Base-by-base conservation (phyloP, 2,113 vertebrate species). In the Phaethornis superciliosus region DNA sequence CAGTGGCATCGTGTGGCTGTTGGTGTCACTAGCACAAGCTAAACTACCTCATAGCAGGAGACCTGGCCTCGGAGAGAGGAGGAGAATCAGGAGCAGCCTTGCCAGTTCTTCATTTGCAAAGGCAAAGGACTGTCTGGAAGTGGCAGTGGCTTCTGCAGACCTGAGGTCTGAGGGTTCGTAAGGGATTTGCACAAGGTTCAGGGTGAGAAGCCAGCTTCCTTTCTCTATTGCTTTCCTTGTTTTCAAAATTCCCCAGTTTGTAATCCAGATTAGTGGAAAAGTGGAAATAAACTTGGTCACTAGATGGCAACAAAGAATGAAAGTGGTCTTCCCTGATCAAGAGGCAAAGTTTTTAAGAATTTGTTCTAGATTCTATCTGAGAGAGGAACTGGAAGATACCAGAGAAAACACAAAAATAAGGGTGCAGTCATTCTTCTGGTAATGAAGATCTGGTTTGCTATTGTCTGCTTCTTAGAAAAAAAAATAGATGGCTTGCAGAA, bases 231-330 rank as follows among this genome's bases (percentile, higher is more conserved):
- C 40, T 22, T 23, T 14, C 3, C 1, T 6, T 3, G 16, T 15
- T 37, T 58, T 56, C 46, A 9, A 2, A 21, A 20, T 23, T n/a
- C 19, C 30, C 30, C 54, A 3, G 14, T 63, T 9, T 37, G 27
- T 4, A 17, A 26, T 5, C 27, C 40, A 8, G 24, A 17, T 27
- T 17, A n/a, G 56, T 26, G 26, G 30, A 37, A 10, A 8, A 10
- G 26, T 21, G 30, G 54, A 47, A 54, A 19, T 2, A 16, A 18
- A 32, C 68, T 10, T 18, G 28, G 81, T 62, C 96, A 26, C 80
- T 72, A 94, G 96, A 69, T 93, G 95, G 96, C 94, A 69, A 54
- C 44, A 56, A n/a, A 72, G 88, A 33, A 59, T 18, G 47, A 4
- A 3, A 1, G 37, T 21, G 67, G 19, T 6, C 26, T 5, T 47